Evolutionary conservation across 2,888 invertebrate species (phyloP), one percentile per base, ranked within the genome.

Genomic region (Elegia similella): DNA sequence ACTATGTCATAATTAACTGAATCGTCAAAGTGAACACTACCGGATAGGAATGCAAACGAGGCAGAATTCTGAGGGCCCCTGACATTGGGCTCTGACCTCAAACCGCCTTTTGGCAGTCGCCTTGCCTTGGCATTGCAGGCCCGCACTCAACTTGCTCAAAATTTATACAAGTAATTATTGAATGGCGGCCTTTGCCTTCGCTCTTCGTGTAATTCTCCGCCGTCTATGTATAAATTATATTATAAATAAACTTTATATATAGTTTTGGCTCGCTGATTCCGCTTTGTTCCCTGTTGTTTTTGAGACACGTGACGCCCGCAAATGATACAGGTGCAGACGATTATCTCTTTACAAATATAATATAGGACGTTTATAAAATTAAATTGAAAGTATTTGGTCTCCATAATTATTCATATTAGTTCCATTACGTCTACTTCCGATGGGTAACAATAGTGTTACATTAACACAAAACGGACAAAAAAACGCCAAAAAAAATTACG

Each of bases 51-150:
- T 56, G 29, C 47, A 48, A 12, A 17, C n/a, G 42, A 56, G 13
- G 76, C 77, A 78, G 82, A 82, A 84, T 80, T 82, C 80, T 77
- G 82, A 83, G 87, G 88, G 87, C 89, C 87, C 89, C 88, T 89
- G 89, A 90, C 89, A 88, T 89, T 89, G 89, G 78, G 74, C 66
- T 75, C 72, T 78, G 85, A 81, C 88, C 88, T 87, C 78, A 76
- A 67, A 66, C 62, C 73, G 77, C 75, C 80, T 86, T 90, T 89
- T 85, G 89, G 88, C 84, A 85, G 78, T 85, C 74, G 83, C 90
- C 89, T 89, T 89, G 90, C 90, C 90, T 89, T 89, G 90, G 88
- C 90, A 89, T 84, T 90, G 88, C 85, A 82, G 78, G 76, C 76
- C 78, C 77, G 70, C 67, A 72, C 70, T 75, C 70, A 70, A 76